phyloP scores from a whole-genome alignment of 2,888 invertebrate genomes.

The Bibio marci region DNA sequence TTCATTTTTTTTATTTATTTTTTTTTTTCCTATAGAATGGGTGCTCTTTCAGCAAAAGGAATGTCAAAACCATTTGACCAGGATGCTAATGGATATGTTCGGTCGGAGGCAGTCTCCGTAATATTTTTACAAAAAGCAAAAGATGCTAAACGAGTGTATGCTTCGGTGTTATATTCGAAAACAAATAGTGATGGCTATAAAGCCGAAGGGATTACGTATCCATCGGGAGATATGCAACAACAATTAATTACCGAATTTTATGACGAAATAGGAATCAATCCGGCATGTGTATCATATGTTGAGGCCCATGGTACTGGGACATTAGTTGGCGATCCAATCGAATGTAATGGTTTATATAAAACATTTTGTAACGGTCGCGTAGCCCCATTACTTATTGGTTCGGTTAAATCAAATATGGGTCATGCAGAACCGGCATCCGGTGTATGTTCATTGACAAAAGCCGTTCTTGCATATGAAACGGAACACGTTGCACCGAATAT shows the following conservation, averaged over 20 bases:
- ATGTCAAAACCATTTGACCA: constrained; percentile 83
- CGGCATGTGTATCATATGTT: constrained; percentile 52
- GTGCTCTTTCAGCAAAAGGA: constrained; percentile 69
- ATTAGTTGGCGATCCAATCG: constrained; percentile 68
- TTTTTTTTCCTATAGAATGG: constrained; percentile 45
- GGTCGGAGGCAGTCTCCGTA: constrained; percentile 62
- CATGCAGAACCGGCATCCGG: constrained; percentile 77
- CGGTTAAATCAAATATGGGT: constrained; percentile 87
- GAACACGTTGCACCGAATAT: constrained; percentile 64
- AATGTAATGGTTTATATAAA: constrained; percentile 64
- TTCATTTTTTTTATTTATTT: no score
- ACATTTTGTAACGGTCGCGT: constrained; percentile 59
- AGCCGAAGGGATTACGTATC: constrained; percentile 50
- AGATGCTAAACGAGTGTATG: constrained; percentile 48
- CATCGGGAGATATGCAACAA: constrained; percentile 44
- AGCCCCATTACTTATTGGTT: constrained; percentile 66
- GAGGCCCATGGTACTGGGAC: constrained; percentile 82
- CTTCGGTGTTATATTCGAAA: constrained; percentile 56
- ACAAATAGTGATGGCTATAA: constrained; percentile 68
- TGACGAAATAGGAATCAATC: constrained; percentile 50
- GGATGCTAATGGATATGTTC: constrained; percentile 61
- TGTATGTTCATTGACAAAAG: constrained; percentile 58
- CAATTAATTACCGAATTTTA: constrained; percentile 44
- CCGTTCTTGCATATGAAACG: constrained; percentile 55
- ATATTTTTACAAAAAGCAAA: constrained; percentile 54